Base-by-base conservation (phyloP, 1,140 invertebrate species). In the Conus betulinus region DNA sequence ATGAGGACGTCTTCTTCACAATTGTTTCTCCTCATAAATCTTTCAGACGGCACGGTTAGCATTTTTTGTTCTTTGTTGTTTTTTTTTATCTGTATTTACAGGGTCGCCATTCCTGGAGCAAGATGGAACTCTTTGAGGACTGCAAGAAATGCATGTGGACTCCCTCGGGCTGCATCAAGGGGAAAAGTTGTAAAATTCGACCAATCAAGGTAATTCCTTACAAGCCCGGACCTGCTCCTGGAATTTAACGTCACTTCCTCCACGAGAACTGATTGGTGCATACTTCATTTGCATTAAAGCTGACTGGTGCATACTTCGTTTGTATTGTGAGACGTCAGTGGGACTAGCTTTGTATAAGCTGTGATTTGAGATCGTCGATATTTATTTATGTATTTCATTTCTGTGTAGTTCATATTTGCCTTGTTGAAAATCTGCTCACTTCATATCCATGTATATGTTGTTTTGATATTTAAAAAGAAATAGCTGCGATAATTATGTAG, bases 71-170 rank as follows among this genome's bases (percentile, higher is more conserved):
- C 39, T 39, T 39, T 39, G 0, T 39, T 39, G 0, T 39, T 39
- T 39, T 39, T 39, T 39, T 39, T 39, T 20, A 57, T 60, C 23
- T 74, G 39, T 85, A 23, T 85, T n/a, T 85, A 23, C 84, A 85
- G 74, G 87, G 87, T 67, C 90, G 92, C 51, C 93, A 93, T 81
- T 90, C 93, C 0, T 93, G 93, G 93, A 57, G 90, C 17, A 93
- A 93, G 89, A 93, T 93, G 93, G 91, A 92, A 53, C 88, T 93
- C 7, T 93, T 92, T 88, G 90, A 91, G 20, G 93, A 93, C 85
- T 91, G 90, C 82, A 93, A 93, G 82, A 91, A 91, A 39, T 93
- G 93, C 25, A 91, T 93, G 91, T 93, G 92, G 92, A 93, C 90
- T n/a, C 78, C 89, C 2, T 89, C 88, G 25, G 91, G 91, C 15